Evolutionary conservation across 2,888 invertebrate species (phyloP), one percentile per base, ranked within the genome.

Genomic region (Chymomyza amoena): DNA sequence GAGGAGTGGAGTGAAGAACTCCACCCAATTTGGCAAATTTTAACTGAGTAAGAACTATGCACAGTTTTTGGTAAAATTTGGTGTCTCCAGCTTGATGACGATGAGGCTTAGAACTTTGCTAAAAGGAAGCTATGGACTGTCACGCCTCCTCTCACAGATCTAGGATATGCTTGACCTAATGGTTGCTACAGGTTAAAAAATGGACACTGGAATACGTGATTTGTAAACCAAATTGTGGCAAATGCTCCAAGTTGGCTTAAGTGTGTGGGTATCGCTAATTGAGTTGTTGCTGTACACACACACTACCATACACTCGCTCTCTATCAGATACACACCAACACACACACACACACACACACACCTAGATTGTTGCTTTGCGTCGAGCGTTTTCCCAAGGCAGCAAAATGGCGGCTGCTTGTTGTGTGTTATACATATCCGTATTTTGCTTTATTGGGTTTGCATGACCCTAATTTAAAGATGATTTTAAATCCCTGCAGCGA

Each of bases 401-500:
- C 32, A 32, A 32, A 51, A 16, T 51, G 15, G 51, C 51, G n/a
- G 16, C 20, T 54, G 54, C 54, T 18, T 52, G 52, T 54, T 54
- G 16, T 16, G 7, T 52, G 51, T 54, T 54, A 20, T 54, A 18
- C 15, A 18, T 54, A 9, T n/a, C 4, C 20, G 54, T 54, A 54
- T 54, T 73, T 82, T 84, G 79, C 76, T 82, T 83, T 83, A 83
- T 83, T 82, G 83, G 80, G 83, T 82, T 83, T 78, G 84, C 84
- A 83, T 84, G 86, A 83, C 84, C 84, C 84, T 86, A 86, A 84
- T 84, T 84, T 84, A 84, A 86, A 84, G 86, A 84, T 84, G 86
- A 84, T 86, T 84, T 84, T 77, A 84, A 84, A 84, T 84, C 80
- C 84, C 84, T 81, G 86, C 84, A 78, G 81, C 84, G 81, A 86